A percentile compares a stretch with the other conserved stretches of the same genome.
Evolutionary conservation across 1,140 invertebrate genomes (phyloP).

Genomic region (Caenorhabditis inopinata): DNA sequence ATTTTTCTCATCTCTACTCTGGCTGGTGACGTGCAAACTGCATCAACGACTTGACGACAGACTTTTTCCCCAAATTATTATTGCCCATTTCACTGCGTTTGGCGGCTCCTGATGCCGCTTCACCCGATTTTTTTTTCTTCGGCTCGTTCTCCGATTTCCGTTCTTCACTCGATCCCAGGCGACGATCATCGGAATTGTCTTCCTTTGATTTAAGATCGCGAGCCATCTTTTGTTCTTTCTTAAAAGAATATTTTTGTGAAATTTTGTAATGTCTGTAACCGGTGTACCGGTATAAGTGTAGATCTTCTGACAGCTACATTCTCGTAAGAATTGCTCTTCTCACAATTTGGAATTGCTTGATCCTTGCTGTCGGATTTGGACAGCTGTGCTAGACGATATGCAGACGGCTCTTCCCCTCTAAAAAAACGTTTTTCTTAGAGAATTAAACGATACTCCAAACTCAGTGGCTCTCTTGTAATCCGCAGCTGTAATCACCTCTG

Average conservation of each 20-base stretch:
- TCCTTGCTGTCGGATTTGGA: neutral
- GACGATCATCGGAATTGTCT: constrained; percentile 8
- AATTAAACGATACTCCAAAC: neutral
- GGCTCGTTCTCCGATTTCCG: no score
- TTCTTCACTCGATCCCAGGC: constrained; percentile 1
- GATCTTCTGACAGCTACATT: constrained; percentile 8
- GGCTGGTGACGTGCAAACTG: no score
- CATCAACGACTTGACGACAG: no score
- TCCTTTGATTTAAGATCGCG: neutral
- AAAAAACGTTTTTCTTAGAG: neutral
- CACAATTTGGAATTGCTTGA: constrained; percentile 1
- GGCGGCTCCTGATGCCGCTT: no score
- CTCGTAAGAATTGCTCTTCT: constrained; percentile 16
- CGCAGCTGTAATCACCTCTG: neutral
- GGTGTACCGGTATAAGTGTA: neutral
- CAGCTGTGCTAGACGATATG: neutral
- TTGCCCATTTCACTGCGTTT: no score
- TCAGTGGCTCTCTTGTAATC: neutral
- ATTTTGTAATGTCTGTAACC: neutral
- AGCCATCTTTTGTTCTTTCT: constrained; percentile 20
- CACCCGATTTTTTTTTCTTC: neutral
- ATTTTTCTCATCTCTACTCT: no score
- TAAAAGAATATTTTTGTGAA: neutral
- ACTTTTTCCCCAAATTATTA: no score
- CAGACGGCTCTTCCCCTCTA: neutral